Percentiles rank a stretch among this genome's conserved stretches.
Conservation (phyloP, 1,140 invertebrate species). For the Asbolus verrucosus region DNA sequence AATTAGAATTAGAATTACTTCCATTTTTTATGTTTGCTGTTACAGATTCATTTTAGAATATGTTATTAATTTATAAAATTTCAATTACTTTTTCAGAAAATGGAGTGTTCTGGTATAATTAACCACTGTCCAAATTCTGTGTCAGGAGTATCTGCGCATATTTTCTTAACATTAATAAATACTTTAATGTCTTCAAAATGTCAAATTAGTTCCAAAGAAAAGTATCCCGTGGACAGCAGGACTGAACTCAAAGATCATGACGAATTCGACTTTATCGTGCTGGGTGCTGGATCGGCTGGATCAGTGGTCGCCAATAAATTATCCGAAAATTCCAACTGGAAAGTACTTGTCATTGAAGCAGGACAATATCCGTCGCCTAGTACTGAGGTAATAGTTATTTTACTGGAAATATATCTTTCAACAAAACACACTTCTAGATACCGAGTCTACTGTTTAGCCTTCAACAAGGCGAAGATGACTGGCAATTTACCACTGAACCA, state of each 20-base stretch:
- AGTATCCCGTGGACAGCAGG: conserved; percentile 47
- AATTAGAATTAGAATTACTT: too few relatives aligned
- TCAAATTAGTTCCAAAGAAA: conserved; percentile 39
- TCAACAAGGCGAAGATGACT: conserved; percentile 70
- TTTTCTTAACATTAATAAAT: conserved; percentile 54
- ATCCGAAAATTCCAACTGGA: conserved; percentile 52
- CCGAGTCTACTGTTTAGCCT: conserved; percentile 51
- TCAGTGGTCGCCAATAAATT: conserved; percentile 55
- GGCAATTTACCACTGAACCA: conserved; percentile 90
- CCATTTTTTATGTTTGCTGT: too few relatives aligned
- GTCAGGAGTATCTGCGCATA: conserved; percentile 45
- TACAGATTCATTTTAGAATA: too few relatives aligned
- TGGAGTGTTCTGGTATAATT: neutral
- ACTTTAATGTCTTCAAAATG: conserved; percentile 47
- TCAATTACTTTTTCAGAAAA: too few relatives aligned
- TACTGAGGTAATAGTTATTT: conserved; percentile 51
- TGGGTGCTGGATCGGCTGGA: conserved; percentile 55
- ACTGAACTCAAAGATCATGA: conserved; percentile 45
- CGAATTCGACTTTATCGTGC: conserved; percentile 58
- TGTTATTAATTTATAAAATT: too few relatives aligned
- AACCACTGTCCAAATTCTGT: conserved; percentile 44
- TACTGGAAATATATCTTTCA: too few relatives aligned
- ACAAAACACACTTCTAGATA: too few relatives aligned
- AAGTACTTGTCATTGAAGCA: conserved; percentile 56
- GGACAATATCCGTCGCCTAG: conserved; percentile 51